Conservation (phyloP, 1,140 invertebrate genomes). For the Mamestra configurata region DNA sequence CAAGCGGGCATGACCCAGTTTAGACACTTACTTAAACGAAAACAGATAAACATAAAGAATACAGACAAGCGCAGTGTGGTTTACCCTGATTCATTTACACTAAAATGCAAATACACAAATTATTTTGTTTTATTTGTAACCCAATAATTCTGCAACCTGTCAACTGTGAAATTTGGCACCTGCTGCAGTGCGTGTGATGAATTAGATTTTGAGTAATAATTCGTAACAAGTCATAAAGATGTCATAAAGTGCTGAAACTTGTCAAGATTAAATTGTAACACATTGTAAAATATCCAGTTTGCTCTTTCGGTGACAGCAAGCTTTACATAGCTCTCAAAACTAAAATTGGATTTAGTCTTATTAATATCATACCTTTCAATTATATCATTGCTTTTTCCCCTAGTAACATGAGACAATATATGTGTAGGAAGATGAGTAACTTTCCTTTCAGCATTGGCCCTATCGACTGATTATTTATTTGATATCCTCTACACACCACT, state of each 20-base stretch:
- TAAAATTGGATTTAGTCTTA: too few species aligned
- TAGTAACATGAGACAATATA: too few species aligned
- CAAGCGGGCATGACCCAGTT: too few species aligned
- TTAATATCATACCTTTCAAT: neutral
- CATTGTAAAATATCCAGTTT: neutral
- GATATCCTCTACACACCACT: too few species aligned
- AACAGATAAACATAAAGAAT: too few species aligned
- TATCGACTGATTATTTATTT: too few species aligned
- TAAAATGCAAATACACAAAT: constrained; percentile 3
- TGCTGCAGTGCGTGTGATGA: neutral
- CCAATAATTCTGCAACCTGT: constrained; percentile 22
- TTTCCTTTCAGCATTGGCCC: too few species aligned
- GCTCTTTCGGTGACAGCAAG: neutral
- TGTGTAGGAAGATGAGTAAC: too few species aligned
- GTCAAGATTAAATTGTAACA: constrained; percentile 16
- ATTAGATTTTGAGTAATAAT: constrained; percentile 8
- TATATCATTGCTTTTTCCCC: too few species aligned
- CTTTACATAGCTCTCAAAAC: neutral
- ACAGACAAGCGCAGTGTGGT: too few species aligned
- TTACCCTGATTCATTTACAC: too few species aligned
- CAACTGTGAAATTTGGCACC: constrained; percentile 12
- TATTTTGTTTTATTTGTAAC: neutral
- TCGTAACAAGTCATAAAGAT: constrained; percentile 28
- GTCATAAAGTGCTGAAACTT: neutral
- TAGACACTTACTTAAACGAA: too few species aligned